A percentile compares a stretch with the other conserved stretches of the same genome.
phyloP scores from a whole-genome alignment of 2,113 vertebrate genomes.

The Andinoacara biseriatus region DNA sequence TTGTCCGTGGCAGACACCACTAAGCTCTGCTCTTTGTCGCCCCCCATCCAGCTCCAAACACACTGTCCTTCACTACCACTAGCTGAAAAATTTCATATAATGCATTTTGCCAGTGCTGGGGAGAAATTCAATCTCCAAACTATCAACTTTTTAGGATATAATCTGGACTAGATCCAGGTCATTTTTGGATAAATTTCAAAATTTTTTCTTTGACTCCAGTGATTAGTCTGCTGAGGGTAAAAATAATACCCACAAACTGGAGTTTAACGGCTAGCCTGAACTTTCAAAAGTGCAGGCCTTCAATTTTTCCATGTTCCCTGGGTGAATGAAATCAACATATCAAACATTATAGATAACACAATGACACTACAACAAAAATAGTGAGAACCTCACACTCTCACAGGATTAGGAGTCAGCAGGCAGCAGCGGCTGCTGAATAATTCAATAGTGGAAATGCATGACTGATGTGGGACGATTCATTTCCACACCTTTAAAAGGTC shows the following conservation, averaged over 20 bases:
- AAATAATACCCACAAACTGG: background rate
- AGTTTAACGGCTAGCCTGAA: background rate
- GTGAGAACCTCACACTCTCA: background rate
- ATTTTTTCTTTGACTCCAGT: background rate
- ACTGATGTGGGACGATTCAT: slow-evolving; percentile 90
- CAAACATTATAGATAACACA: slow-evolving; percentile 10
- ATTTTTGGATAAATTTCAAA: background rate
- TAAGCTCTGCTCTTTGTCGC: slow-evolving; percentile 90
- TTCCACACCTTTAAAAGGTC: slow-evolving; percentile 78
- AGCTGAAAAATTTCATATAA: slow-evolving; percentile 26
- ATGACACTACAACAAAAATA: background rate
- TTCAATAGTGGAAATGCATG: slow-evolving; percentile 88
- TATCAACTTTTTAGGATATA: background rate
- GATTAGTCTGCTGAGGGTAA: background rate
- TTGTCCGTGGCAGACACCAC: slow-evolving; percentile 88
- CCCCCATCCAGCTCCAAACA: slow-evolving; percentile 82
- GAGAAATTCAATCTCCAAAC: background rate
- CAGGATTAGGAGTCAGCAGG: slow-evolving; percentile 60
- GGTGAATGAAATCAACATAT: background rate
- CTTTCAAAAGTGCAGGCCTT: background rate
- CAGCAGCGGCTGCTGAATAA: slow-evolving; percentile 79
- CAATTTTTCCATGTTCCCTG: background rate
- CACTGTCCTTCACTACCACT: slow-evolving; percentile 59
- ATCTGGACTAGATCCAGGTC: background rate
- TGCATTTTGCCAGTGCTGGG: background rate